These are phyloP conservation scores for Plumapathes pennacea DNA, from an alignment of 92 coral and sea anemone species.

Conservation along the genomic window DNA sequence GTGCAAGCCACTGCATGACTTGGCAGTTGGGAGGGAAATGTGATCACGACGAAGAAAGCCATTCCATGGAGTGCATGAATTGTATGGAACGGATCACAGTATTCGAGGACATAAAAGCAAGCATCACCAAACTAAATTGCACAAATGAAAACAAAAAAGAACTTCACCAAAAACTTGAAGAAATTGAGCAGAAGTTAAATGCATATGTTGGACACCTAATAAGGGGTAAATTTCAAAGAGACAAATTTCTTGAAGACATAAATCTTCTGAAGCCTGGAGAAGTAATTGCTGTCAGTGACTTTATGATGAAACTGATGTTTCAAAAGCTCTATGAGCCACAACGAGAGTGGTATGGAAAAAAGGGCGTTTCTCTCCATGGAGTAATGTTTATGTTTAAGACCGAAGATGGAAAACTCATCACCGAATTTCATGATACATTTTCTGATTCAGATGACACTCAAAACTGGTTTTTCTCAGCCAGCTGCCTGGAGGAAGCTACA, in stretches of 20 bases:
- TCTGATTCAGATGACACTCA: conserved; percentile 49
- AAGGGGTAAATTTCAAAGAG: conserved; percentile 51
- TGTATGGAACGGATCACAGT: conserved; percentile 19
- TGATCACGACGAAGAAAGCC: conserved; percentile 13
- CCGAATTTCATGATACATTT: conserved; percentile 29
- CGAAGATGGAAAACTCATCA: no score
- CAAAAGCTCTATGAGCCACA: conserved; percentile 44
- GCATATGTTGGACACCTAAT: conserved; percentile 50
- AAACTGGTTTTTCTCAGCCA: conserved; percentile 53
- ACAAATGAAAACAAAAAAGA: conserved; percentile 9
- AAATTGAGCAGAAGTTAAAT: conserved; percentile 18
- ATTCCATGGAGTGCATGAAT: conserved; percentile 1
- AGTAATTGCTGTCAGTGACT: conserved; percentile 44
- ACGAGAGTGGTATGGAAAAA: conserved; percentile 38
- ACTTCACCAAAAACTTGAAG: neutral
- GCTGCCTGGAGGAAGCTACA: conserved; percentile 27
- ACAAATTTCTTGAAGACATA: conserved; percentile 34
- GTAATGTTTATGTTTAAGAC: conserved; percentile 54
- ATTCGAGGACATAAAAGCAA: conserved; percentile 4
- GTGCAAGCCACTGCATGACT: conserved; percentile 56
- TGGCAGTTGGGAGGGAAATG: no score
- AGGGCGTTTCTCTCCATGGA: conserved; percentile 56
- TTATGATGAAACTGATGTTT: conserved; percentile 63
- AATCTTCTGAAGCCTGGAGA: conserved; percentile 24
- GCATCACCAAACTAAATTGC: conserved; percentile 2